Evolutionary conservation across 2,888 invertebrate species (phyloP).

Genomic region (Gymnosoma rotundatum): DNA sequence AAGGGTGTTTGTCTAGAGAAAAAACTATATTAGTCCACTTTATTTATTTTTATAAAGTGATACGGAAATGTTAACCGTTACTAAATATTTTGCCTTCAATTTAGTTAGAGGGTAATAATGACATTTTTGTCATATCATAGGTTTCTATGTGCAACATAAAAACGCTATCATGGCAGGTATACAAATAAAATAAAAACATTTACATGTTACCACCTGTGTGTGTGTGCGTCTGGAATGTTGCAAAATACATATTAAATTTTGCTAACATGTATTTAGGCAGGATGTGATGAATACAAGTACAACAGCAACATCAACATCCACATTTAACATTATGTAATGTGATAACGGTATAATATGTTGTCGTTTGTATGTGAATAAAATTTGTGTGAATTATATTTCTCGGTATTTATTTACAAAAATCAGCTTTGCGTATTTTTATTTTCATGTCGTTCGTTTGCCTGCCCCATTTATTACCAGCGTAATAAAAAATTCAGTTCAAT

Average conservation of each 20-base stretch:
- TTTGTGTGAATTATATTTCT: constrained; percentile 52
- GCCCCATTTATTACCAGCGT: neutral
- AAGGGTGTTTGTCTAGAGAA: too few relatives aligned
- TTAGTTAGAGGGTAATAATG: constrained; percentile 21
- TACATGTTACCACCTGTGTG: neutral
- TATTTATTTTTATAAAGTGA: neutral
- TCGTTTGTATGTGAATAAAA: constrained; percentile 8
- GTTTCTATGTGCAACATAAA: neutral
- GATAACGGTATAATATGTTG: constrained; percentile 38
- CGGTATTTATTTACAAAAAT: constrained; percentile 30
- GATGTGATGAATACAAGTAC: constrained; percentile 28
- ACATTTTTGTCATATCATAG: constrained; percentile 12
- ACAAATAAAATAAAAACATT: neutral
- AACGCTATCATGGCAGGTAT: neutral
- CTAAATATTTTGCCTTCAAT: constrained; percentile 27
- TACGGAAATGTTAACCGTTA: constrained; percentile 30
- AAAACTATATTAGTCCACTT: neutral
- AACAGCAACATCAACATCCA: constrained; percentile 10
- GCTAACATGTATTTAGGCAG: constrained; percentile 59
- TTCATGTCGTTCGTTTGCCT: neutral
- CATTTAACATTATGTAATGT: constrained; percentile 34
- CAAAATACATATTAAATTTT: neutral
- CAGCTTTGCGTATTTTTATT: constrained; percentile 6
- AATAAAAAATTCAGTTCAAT: constrained; percentile 31
- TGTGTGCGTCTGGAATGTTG: constrained; percentile 1